These are phyloP conservation scores for Nemopilema nomurai DNA, from an alignment of 30 jellyfish, hydroid and myxozoan genomes.

Conservation along the genomic window DNA sequence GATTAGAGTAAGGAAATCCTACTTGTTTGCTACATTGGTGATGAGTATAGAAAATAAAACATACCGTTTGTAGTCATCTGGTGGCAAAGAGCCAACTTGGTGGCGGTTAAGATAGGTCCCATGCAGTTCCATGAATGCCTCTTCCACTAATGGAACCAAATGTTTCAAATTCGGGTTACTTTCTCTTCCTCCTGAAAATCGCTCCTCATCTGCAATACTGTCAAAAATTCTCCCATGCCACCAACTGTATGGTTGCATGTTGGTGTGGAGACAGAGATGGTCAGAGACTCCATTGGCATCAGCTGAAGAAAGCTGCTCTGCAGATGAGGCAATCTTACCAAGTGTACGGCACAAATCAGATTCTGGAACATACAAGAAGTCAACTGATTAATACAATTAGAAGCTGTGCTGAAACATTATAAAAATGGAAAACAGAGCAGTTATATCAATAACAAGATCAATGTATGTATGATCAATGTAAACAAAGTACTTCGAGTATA, in stretches of 20 bases:
- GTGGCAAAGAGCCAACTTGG: not conserved
- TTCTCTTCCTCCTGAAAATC: not conserved
- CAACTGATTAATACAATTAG: not conserved
- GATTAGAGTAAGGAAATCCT: too few relatives aligned
- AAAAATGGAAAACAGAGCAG: too few relatives aligned
- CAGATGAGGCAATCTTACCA: constrained; percentile 9
- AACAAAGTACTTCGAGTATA: too few relatives aligned
- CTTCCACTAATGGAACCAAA: not conserved
- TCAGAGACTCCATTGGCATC: not conserved
- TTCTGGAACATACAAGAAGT: not conserved
- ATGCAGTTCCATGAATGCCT: not conserved
- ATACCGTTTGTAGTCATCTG: too few relatives aligned
- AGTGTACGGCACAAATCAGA: not conserved
- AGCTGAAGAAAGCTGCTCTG: constrained; percentile 5
- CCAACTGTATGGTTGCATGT: not conserved
- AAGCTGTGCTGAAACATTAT: too few relatives aligned
- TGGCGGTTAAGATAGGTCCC: not conserved
- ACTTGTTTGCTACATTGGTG: too few relatives aligned
- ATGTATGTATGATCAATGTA: too few relatives aligned
- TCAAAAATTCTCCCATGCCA: constrained; percentile 14
- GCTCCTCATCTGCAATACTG: constrained; percentile 24
- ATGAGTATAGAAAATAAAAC: too few relatives aligned
- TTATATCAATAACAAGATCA: too few relatives aligned
- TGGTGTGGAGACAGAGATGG: not conserved
- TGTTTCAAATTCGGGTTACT: not conserved